Percentiles rank a stretch among this genome's conserved stretches.
Evolutionary conservation across 1,140 invertebrate species (phyloP).

Genomic region (Pseudomyrmex cubaensis): DNA sequence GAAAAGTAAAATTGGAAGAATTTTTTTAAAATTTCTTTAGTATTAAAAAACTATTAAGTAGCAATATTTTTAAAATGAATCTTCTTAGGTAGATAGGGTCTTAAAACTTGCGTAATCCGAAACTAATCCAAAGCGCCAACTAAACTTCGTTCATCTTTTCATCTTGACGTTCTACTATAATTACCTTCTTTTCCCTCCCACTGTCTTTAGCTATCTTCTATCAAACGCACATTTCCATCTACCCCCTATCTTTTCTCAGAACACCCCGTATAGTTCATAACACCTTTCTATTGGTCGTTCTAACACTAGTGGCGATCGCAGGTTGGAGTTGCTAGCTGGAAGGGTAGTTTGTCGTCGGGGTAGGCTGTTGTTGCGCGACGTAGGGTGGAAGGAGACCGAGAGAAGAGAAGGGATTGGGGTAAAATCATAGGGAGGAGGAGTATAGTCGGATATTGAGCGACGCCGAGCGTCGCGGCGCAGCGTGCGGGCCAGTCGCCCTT

Average conservation of each 20-base stretch:
- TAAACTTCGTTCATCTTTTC: too few relatives aligned
- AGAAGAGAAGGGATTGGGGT: conserved; percentile 58
- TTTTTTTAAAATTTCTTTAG: too few relatives aligned
- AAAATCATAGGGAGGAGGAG: conserved; percentile 61
- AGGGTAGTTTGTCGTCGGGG: conserved; percentile 65
- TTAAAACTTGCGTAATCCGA: too few relatives aligned
- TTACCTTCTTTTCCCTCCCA: not conserved
- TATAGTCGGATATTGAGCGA: conserved; percentile 83
- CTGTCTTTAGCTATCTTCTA: not conserved
- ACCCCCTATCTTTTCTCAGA: not conserved
- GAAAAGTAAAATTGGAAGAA: too few relatives aligned
- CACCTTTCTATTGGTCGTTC: conserved; percentile 10
- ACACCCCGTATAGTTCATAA: conserved; percentile 51
- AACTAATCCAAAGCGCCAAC: too few relatives aligned
- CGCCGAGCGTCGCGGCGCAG: conserved; percentile 83
- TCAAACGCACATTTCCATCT: not conserved
- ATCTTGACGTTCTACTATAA: not conserved
- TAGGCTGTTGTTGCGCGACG: conserved; percentile 55
- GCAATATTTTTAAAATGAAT: too few relatives aligned
- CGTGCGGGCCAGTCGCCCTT: conserved; percentile 80
- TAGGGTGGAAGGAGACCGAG: conserved; percentile 61
- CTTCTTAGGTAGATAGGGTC: too few relatives aligned
- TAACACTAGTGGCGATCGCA: conserved; percentile 62
- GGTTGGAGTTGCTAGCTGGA: conserved; percentile 56
- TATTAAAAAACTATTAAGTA: too few relatives aligned